phyloP scores from a whole-genome alignment of 2,113 vertebrate species.

The Thunnus thynnus region DNA sequence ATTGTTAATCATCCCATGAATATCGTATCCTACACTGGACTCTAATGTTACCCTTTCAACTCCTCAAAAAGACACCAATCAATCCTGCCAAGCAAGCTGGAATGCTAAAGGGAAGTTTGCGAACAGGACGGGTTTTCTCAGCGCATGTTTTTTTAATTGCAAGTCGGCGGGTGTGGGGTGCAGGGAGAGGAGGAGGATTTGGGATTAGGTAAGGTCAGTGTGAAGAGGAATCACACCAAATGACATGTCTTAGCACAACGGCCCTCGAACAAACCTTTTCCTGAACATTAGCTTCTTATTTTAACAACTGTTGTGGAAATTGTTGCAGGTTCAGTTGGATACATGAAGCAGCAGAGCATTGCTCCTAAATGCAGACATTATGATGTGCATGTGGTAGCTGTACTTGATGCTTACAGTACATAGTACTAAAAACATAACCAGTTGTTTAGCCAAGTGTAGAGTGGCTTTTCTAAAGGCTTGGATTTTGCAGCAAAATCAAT shows the following conservation, averaged over 20 bases:
- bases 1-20: too few species aligned
- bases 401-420: not conserved
- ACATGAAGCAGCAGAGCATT: not conserved
- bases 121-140: too few species aligned
- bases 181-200: not conserved
- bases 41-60: too few species aligned
- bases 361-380: not conserved
- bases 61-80: too few species aligned
- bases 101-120: too few species aligned
- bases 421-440: not conserved
- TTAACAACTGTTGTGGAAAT: not conserved
- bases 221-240: constrained; percentile 21
- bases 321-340: too few species aligned
- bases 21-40: too few species aligned
- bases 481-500: too few species aligned
- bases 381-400: not conserved
- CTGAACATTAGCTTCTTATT: not conserved
- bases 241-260: not conserved
- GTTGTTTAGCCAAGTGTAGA: not conserved
- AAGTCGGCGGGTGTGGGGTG: constrained; percentile 18
- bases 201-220: not conserved
- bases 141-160: not conserved
- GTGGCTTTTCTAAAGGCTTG: too few species aligned
- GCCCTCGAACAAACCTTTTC: constrained; percentile 9
- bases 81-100: too few species aligned